phyloP scores from a whole-genome alignment of 2,113 vertebrate genomes.

The Strix aluco region DNA sequence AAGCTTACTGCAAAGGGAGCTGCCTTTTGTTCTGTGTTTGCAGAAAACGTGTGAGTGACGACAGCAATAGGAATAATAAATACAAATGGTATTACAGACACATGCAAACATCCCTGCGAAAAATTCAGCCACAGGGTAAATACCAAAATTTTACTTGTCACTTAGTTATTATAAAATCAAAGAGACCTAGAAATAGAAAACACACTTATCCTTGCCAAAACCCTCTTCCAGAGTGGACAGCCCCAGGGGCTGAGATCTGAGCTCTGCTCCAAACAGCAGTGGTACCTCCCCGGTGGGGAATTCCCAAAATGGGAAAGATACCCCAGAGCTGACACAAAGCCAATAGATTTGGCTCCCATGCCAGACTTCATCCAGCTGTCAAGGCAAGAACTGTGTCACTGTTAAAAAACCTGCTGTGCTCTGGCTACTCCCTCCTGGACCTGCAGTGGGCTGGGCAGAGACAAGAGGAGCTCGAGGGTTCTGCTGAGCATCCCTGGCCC shows the following conservation, averaged over 20 bases:
- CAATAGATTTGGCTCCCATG: not conserved
- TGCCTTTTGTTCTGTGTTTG: slow-evolving; percentile 13
- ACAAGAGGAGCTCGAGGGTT: not conserved
- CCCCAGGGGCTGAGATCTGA: slow-evolving; percentile 6
- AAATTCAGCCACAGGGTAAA: slow-evolving; percentile 60
- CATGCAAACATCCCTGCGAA: not conserved
- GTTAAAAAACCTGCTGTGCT: slow-evolving; percentile 2
- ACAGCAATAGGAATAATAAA: slow-evolving; percentile 26
- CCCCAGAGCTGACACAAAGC: slow-evolving; percentile 22
- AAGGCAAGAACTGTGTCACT: not conserved
- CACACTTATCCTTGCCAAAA: slow-evolving; percentile 45
- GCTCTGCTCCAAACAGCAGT: slow-evolving; percentile 15
- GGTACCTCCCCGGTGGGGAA: not conserved
- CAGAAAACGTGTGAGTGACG: not conserved
- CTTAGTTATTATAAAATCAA: slow-evolving; percentile 58
- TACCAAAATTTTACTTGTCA: slow-evolving; percentile 64
- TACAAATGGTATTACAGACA: not conserved
- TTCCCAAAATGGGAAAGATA: slow-evolving; percentile 35
- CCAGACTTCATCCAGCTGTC: slow-evolving; percentile 25
- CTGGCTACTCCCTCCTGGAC: not conserved
- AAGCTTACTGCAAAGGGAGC: not conserved
- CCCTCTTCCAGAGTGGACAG: slow-evolving; percentile 15
- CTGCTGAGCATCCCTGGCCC: not conserved
- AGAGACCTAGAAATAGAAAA: slow-evolving; percentile 48
- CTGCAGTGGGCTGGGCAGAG: not conserved